phyloP scores from a whole-genome alignment of 1,140 invertebrate species.

The Lepidurus couesii region DNA sequence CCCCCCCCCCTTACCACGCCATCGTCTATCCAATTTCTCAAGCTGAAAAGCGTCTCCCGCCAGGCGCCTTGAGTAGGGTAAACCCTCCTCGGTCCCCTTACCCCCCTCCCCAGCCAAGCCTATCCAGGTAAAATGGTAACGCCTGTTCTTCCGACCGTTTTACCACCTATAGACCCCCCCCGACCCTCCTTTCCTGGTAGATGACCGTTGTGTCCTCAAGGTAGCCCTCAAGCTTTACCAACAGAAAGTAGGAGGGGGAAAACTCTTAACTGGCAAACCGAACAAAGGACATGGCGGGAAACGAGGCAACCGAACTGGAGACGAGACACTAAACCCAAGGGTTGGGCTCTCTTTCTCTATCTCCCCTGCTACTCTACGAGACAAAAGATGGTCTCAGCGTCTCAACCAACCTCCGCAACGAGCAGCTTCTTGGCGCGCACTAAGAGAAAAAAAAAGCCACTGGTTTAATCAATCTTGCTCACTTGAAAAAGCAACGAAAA shows the following conservation, averaged over 20 bases:
- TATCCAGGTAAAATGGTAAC: conserved; percentile 3
- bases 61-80: no score
- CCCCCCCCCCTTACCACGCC: neutral
- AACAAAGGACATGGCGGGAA: conserved; percentile 11
- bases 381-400: neutral
- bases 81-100: neutral
- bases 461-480: neutral
- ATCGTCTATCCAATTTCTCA: neutral
- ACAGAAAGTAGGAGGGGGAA: neutral
- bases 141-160: neutral
- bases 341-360: neutral
- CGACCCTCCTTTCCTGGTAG: neutral
- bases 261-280: neutral
- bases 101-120: neutral
- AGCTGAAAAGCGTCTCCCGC: neutral
- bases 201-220: conserved; percentile 2
- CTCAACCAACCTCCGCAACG: neutral
- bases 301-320: neutral
- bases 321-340: neutral
- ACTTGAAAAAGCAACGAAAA: neutral
- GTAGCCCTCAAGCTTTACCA: conserved; percentile 4
- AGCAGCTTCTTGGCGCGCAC: neutral
- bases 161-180: neutral
- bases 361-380: neutral
- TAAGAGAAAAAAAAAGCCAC: conserved; percentile 2